Evolutionary conservation across 2,888 invertebrate species (phyloP), one percentile per base, ranked within the genome.

Genomic region (Lampropteryx suffumata): DNA sequence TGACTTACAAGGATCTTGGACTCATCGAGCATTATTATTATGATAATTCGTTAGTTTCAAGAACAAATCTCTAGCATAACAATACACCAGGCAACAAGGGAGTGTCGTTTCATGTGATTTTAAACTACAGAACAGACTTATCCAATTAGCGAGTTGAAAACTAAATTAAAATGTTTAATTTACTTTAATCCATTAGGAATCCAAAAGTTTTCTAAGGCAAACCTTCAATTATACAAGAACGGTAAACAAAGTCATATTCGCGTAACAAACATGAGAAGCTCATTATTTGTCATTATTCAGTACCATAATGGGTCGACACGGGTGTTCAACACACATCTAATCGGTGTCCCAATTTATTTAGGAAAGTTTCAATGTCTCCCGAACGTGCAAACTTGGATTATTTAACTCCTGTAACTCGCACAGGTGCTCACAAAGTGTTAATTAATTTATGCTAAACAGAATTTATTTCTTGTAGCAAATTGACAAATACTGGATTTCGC

Each of bases 371-470:
- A 57, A 64, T 62, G 62, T 67, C 65, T 64, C 64, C 58, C 60
- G 50, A 71, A 73, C 69, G 70, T 65, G 62, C 59, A 65, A 78
- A 79, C 66, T 79, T 77, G 70, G 70, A 78, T 79, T 71, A 78
- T 73, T 73, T 71, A 66, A 76, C 64, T 71, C 66, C 58, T 66
- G 64, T 69, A 62, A 65, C 64, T 64, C 64, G 66, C 67, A 61
- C 79, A 81, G 79, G 79, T 83, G 81, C 74, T 78, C 67, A 63
- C 70, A 67, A 76, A n/a, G 71, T 73, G 75, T 77, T 80, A 79
- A 82, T 83, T 79, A 81, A 84, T 83, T 75, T 73, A 79, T 68
- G 65, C 69, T 70, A 61, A 62, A 59, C 62, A 54, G 52, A 72
- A 79, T 79, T 74, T 76, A 77, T 81, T 72, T 71, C 67, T 62